These are phyloP conservation scores for Tangachromis dhanisi DNA, from an alignment of 2,113 vertebrate genomes.

Conservation along the genomic window DNA sequence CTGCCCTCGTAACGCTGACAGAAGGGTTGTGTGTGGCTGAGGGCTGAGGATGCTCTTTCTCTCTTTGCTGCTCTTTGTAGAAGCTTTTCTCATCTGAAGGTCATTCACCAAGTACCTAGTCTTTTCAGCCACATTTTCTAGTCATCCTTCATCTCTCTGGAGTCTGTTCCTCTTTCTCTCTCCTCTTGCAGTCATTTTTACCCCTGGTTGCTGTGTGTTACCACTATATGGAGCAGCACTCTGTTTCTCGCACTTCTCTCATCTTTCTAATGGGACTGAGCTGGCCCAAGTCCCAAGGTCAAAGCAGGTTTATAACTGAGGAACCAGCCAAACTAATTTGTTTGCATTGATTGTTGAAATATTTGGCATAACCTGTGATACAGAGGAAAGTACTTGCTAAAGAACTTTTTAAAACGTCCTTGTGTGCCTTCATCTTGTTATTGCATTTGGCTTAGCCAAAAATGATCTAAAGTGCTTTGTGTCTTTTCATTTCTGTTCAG, in stretches of 20 bases:
- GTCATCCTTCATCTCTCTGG: background rate
- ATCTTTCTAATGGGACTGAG: slow-evolving; percentile 39
- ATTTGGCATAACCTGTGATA: slow-evolving; percentile 7
- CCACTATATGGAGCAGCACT: background rate
- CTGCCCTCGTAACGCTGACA: slow-evolving; percentile 37
- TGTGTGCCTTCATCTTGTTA: background rate
- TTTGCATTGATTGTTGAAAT: slow-evolving; percentile 20
- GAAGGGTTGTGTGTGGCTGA: slow-evolving; percentile 44
- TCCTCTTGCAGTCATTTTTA: background rate
- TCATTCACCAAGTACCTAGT: background rate
- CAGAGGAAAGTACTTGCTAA: background rate
- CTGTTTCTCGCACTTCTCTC: background rate
- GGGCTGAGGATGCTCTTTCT: slow-evolving; percentile 36
- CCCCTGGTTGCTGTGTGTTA: background rate
- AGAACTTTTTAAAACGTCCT: background rate
- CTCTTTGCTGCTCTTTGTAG: background rate
- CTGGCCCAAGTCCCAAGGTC: slow-evolving; percentile 27
- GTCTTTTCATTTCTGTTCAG: background rate
- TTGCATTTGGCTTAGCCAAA: background rate
- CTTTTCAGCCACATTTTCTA: background rate
- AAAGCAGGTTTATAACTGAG: slow-evolving; percentile 29
- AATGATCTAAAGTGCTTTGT: background rate
- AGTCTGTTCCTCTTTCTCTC: background rate
- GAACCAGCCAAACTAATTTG: slow-evolving; percentile 18
- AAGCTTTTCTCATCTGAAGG: slow-evolving; percentile 17